phyloP scores from a whole-genome alignment of 2,797 vertebrate species.

The Gymnothorax reevesii region DNA sequence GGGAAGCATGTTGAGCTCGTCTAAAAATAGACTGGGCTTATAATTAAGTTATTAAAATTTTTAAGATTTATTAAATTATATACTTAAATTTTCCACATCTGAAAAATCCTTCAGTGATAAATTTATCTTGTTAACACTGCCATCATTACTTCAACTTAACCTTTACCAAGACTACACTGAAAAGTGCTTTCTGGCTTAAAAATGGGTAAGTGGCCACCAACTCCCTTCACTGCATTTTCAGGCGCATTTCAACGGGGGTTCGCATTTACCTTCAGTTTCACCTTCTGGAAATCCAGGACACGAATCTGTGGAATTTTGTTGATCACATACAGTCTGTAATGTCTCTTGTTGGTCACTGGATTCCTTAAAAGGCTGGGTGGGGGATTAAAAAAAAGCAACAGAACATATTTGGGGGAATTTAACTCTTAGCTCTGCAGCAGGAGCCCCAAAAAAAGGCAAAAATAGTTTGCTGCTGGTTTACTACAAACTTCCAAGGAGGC shows the following conservation, averaged over 20 bases:
- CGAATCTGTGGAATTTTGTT: constrained; percentile 92
- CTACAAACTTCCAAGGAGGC: background rate
- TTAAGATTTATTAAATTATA: no score
- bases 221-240: background rate
- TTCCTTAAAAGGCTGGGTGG: constrained; percentile 87
- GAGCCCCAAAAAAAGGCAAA: background rate
- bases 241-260: background rate
- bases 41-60: background rate
- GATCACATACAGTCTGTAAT: constrained; percentile 95
- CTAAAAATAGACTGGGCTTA: background rate
- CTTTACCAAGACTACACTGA: background rate
- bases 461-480: background rate
- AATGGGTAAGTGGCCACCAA: background rate
- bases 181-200: background rate
- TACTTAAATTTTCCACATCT: background rate
- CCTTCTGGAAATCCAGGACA: constrained; percentile 96
- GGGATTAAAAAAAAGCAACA: background rate
- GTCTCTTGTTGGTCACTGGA: constrained; percentile 97
- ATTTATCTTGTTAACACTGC: background rate
- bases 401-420: background rate
- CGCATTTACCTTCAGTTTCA: constrained; percentile 86
- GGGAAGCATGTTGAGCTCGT: background rate
- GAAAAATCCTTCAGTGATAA: background rate
- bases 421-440: background rate
- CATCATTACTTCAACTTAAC: background rate